Evolutionary conservation across 2,888 invertebrate species (phyloP), one percentile per base, ranked within the genome.

Genomic region (Omphaloscelis lunosa): DNA sequence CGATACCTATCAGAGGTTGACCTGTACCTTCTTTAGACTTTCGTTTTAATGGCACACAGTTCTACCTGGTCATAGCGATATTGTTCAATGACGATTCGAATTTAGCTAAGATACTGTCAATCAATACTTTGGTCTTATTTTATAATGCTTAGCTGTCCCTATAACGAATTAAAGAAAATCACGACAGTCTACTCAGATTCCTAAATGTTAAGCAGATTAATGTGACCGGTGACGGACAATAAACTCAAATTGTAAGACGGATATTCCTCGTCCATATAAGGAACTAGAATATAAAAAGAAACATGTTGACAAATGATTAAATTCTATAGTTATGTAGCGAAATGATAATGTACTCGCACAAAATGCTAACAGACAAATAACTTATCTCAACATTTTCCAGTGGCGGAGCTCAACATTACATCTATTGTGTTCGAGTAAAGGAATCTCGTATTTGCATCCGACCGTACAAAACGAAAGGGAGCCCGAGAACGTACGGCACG

Each of bases 391-490:
- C 92, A 94, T 94, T 94, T 94, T 93, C 93, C 92, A 93, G 89
- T 89, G 91, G 91, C 90, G 91, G 93, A 92, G 89, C 93, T 91
- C 93, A 91, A 90, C 92, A 92, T 93, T 93, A 91, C 92, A 90
- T 93, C 93, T 93, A 95, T 95, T 95, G 95, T 95, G 90, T 90
- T 92, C 92, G 89, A 89, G 93, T 90, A 93, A 91, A 94, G 93
- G 94, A 94, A 95, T 94, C 94, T 95, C 93, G 93, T 94, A 93
- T 94, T 94, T 93, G 94, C 94, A 94, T 93, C 93, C 92, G 91
- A 94, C 93, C 94, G 93, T 93, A 90, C 88, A 90, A 89, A 91
- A 89, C 88, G 91, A 89, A 90, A 90, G 92, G 92, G 90, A 88
- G 87, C 88, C 86, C 86, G 89, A 89, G 91, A 91, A 91, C 90